Evolutionary conservation across 2,113 vertebrate genomes (phyloP).

Genomic region (Microcebus griseorufus): DNA sequence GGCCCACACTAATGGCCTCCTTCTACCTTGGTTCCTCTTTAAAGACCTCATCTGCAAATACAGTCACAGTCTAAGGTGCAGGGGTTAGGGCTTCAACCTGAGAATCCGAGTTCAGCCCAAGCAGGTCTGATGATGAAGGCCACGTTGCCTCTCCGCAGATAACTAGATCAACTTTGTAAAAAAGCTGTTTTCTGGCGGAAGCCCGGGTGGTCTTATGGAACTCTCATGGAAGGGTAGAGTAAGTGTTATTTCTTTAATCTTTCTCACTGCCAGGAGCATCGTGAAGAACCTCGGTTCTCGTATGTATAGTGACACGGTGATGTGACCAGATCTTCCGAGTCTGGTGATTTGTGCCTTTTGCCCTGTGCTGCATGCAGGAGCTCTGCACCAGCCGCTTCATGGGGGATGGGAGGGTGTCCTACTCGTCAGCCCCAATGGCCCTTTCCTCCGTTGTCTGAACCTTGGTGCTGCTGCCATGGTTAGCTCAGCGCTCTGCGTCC

Average conservation of each 20-base stretch:
- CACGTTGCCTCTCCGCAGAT: background rate
- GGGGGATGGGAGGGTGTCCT: background rate
- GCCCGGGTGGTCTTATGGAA: background rate
- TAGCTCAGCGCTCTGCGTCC: fast-evolving
- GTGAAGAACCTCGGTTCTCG: fast-evolving
- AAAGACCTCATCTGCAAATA: background rate
- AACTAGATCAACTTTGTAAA: background rate
- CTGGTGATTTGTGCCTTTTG: fast-evolving
- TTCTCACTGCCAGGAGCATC: background rate
- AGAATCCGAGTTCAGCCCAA: background rate
- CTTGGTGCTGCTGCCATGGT: background rate
- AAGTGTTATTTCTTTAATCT: background rate
- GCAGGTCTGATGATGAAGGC: background rate
- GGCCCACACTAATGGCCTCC: no score
- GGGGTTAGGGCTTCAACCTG: background rate
- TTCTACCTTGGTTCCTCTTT: background rate
- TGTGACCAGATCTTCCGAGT: background rate
- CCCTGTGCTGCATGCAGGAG: no score
- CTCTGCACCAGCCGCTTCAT: background rate
- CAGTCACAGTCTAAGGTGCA: background rate
- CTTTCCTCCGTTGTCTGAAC: background rate
- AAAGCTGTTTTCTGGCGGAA: background rate
- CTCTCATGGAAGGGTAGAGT: background rate
- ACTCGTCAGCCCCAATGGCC: fast-evolving
- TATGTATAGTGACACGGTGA: background rate